A percentile compares a stretch with the other conserved stretches of the same genome.
Evolutionary conservation across 1,140 invertebrate genomes (phyloP).

Genomic region (Aphis craccivora): DNA sequence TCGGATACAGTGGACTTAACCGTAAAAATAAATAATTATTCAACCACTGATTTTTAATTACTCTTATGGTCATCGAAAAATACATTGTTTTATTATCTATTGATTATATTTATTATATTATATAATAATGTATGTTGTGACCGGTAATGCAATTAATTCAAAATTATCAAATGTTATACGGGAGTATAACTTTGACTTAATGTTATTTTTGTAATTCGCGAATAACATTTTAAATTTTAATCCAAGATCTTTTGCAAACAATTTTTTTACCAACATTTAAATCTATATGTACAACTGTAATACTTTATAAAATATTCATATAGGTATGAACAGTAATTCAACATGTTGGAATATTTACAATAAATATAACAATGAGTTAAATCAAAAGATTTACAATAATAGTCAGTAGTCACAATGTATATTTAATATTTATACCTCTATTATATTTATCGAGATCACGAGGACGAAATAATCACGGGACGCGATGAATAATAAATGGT

Average conservation of each 20-base stretch:
- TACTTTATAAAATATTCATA: not conserved
- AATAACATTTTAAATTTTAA: not conserved
- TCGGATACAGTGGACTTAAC: too few relatives aligned
- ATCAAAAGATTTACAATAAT: not conserved
- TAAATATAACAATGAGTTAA: not conserved
- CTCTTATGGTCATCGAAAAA: not conserved
- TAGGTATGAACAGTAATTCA: not conserved
- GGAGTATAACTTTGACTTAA: not conserved
- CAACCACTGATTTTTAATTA: too few relatives aligned
- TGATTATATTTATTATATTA: too few relatives aligned
- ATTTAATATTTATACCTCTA: not conserved
- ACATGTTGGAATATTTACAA: not conserved
- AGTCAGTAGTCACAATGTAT: not conserved
- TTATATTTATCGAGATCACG: not conserved
- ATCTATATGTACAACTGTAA: not conserved
- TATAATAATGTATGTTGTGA: not conserved
- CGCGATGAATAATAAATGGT: not conserved
- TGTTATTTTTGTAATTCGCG: not conserved
- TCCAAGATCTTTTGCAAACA: not conserved
- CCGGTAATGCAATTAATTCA: not conserved
- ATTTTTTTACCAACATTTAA: not conserved
- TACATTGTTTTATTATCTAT: not conserved
- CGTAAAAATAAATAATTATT: too few relatives aligned
- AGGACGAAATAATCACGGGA: not conserved
- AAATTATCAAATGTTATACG: too few relatives aligned